Base-by-base conservation (phyloP, 2,797 vertebrate genomes). In the Propithecus perrieri region DNA sequence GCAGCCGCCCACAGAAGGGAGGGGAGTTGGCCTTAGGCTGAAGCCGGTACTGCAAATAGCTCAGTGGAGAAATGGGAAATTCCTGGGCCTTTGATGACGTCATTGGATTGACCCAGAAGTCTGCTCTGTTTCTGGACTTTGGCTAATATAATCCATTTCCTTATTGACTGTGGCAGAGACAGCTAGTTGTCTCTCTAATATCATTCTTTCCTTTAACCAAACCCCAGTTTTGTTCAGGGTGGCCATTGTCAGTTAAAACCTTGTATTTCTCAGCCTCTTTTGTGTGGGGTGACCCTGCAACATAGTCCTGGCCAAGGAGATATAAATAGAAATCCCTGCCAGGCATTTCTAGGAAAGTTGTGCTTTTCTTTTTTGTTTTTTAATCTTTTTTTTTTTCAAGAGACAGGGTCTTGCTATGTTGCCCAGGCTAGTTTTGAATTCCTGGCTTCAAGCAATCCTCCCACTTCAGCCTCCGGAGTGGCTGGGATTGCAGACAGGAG, bases 121-220 rank as follows among this genome's bases (percentile, higher is more conserved):
- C 71, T 55, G 20, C 15, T 85, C 24, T 59, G 74, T 79, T 61
- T 91, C 72, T 94, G 71, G 53, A 63, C 63, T 89, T 96, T 9
- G 71, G 35, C 57, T 61, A 83, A 53, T 48, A 63, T 12, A 61
- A 75, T 67, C 81, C 63, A 75, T 89, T 95, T 97, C 55, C 80
- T 85, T 71, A 55, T 18, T 89, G 90, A 74, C 83, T 72, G 20
- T 88, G 86, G 43, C 69, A 88, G 61, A 87, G 30, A 59, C 4
- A 79, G 80, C 48, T 89, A 26, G 26, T 43, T 74, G 33, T 38
- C n/a, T 76, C 85, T 89, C 55, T 35, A 69, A 5, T 93, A 41
- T 76, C 35, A 43, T 83, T 83, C 72, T 94, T 95, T 92, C 74
- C 35, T 85, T 11, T 85, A 89, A 67, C 50, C 46, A 74, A 57